Base-by-base conservation (phyloP, 1,140 invertebrate species). In the Hycleus cichorii region DNA sequence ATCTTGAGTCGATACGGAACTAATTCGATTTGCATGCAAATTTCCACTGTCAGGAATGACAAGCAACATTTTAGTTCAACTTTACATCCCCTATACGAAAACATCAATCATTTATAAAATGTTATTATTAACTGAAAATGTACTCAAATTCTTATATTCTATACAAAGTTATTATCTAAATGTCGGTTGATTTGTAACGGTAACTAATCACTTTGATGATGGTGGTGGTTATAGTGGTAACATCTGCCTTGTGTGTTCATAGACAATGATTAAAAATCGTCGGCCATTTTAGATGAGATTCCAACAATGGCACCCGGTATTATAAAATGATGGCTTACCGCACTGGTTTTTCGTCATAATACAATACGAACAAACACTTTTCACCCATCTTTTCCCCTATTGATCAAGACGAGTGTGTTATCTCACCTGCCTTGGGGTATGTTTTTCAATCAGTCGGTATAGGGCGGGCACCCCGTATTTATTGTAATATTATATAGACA, bases 11-110 rank as follows among this genome's bases (percentile, higher is more conserved):
- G 59, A 59, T 59, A 63, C 57, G 61, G 57, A 63, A 59, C 61
- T 63, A 63, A 63, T 63, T 63, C 61, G 61, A 63, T 63, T 63
- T 63, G 53, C 47, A 63, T 63, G 61, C 61, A 63, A 63, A 63
- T 62, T 58, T 58, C 48, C 32, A 7, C 32, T 32, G 32, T 32
- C 32, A 32, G 18, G 18, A 18, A 18, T 18, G 18, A 18, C 18
- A 18, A 18, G 18, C 18, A 18, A 18, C 18, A 18, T 18, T 18
- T 18, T 18, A 18, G 18, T 18, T 18, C 18, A 18, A 18, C 18
- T 18, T 18, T 18, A 18, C 18, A 18, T 18, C 18, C 18, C 18
- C 18, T 18, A 18, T 18, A 18, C 18, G 18, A 18, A 18, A 18
- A 18, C 18, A 18, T 18, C 18, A 18, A 18, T 18, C 18, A 18